A percentile compares a stretch with the other conserved stretches of the same genome.
Evolutionary conservation across 1,140 invertebrate species (phyloP).

Genomic region (Sitobion miscanthi): DNA sequence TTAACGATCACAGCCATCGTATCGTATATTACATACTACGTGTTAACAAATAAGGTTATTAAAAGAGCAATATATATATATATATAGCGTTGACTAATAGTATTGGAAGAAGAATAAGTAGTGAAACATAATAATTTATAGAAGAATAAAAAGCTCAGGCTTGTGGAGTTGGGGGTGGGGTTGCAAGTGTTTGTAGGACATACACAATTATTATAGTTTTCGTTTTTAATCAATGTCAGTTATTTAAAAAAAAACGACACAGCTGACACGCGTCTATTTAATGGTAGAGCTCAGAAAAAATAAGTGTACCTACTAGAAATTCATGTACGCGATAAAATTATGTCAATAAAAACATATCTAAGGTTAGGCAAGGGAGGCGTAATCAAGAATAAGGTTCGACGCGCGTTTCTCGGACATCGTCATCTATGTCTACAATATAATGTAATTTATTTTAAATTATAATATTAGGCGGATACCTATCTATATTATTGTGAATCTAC

Average conservation of each 20-base stretch:
- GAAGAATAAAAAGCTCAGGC: conserved; percentile 16
- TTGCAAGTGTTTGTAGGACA: too few species aligned
- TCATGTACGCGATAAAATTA: not conserved
- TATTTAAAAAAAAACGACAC: not conserved
- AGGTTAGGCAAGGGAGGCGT: not conserved
- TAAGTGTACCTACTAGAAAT: not conserved
- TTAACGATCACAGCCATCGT: conserved; percentile 39
- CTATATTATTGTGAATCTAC: not conserved
- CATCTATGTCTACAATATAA: not conserved
- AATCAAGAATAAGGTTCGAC: not conserved
- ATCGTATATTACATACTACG: conserved; percentile 15
- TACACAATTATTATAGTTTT: not conserved
- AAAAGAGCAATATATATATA: not conserved
- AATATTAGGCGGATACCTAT: not conserved
- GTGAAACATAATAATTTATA: not conserved
- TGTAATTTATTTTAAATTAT: not conserved
- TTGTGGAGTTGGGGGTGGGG: not conserved
- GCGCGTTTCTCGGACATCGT: not conserved
- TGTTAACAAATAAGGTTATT: not conserved
- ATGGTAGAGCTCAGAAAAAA: not conserved
- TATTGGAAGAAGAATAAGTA: conserved; percentile 31
- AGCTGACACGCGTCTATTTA: not conserved
- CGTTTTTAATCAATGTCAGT: not conserved
- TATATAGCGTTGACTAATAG: conserved; percentile 14
- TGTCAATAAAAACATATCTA: not conserved